Evolutionary conservation across 2,797 vertebrate genomes (phyloP).

Genomic region (Phylloscopus collybita): DNA sequence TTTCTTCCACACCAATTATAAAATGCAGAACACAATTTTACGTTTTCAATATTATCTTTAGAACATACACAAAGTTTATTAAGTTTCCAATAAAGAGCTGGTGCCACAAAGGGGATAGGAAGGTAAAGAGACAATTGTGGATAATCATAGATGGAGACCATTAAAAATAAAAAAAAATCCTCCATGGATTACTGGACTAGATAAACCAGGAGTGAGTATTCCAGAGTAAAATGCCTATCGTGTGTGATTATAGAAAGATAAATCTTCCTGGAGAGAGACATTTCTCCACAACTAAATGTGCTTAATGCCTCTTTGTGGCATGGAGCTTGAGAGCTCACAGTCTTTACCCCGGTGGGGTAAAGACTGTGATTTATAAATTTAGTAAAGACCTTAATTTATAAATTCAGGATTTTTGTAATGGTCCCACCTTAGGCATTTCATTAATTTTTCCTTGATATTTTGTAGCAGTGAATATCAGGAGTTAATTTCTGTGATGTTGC

Average conservation of each 20-base stretch:
- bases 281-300: neutral
- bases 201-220: neutral
- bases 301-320: neutral
- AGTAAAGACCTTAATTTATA: neutral
- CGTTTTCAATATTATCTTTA: slow-evolving; percentile 65
- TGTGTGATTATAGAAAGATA: neutral
- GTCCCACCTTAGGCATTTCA: neutral
- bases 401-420: neutral
- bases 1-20: slow-evolving; percentile 70
- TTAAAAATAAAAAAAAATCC: neutral
- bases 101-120: slow-evolving; percentile 15
- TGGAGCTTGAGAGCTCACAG: neutral
- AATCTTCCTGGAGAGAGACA: neutral
- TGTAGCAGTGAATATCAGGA: neutral
- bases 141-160: neutral
- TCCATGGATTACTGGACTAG: neutral
- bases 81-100: slow-evolving; percentile 56
- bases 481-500: neutral
- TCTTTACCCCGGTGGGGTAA: neutral
- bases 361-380: too few species aligned
- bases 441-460: neutral
- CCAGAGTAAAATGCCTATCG: neutral
- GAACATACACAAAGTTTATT: slow-evolving; percentile 62
- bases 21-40: slow-evolving; percentile 55
- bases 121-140: neutral